A percentile compares a stretch with the other conserved stretches of the same genome.
Evolutionary conservation across 2,113 vertebrate genomes (phyloP).

Genomic region (Pituophis catenifer): DNA sequence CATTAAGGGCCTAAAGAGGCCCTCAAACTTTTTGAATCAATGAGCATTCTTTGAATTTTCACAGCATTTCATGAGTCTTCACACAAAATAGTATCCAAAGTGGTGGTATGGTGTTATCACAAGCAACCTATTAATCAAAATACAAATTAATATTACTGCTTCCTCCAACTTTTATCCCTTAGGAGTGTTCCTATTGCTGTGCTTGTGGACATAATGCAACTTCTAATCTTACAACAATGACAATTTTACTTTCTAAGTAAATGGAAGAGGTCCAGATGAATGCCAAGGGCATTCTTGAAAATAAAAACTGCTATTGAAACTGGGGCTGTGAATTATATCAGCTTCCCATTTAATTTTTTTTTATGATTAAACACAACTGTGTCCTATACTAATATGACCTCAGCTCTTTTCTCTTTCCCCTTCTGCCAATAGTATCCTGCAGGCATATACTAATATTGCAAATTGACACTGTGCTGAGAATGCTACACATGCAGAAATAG

Average conservation of each 20-base stretch:
- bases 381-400: background rate
- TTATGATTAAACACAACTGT: background rate
- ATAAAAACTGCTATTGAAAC: background rate
- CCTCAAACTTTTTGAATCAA: background rate
- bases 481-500: background rate
- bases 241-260: background rate
- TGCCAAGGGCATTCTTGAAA: background rate
- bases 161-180: background rate
- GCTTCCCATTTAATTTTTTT: background rate
- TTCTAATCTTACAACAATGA: background rate
- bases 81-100: background rate
- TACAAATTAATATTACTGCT: background rate
- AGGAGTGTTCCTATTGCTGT: background rate
- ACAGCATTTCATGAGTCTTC: background rate
- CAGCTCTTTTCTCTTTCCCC: background rate
- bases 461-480: background rate
- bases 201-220: background rate
- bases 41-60: background rate
- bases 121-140: background rate
- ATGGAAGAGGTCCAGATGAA: background rate
- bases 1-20: background rate
- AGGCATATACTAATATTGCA: background rate
- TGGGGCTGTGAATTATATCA: background rate
- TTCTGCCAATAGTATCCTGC: background rate
- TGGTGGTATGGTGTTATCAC: background rate